Evolutionary conservation across 2,113 vertebrate genomes (phyloP).

Genomic region (Syngnathoides biaculeatus): DNA sequence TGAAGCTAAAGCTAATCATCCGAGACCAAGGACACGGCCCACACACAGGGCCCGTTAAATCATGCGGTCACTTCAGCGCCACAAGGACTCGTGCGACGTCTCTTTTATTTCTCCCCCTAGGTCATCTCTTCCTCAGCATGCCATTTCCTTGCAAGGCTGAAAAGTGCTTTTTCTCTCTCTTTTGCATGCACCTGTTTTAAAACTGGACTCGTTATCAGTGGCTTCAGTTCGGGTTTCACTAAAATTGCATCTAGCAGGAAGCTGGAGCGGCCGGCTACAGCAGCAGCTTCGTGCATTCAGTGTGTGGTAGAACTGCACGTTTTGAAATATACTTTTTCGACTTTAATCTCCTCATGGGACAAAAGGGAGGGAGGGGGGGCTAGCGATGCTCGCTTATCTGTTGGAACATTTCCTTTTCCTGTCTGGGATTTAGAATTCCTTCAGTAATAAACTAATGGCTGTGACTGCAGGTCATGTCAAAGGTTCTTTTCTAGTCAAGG

Average conservation of each 20-base stretch:
- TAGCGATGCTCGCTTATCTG: conserved; percentile 35
- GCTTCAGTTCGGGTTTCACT: conserved; percentile 22
- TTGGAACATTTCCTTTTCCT: conserved; percentile 41
- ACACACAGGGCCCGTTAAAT: conserved; percentile 48
- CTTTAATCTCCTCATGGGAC: not conserved
- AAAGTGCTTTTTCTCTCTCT: conserved; percentile 39
- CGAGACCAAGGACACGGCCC: conserved; percentile 53
- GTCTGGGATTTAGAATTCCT: conserved; percentile 48
- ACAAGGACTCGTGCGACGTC: conserved; percentile 37
- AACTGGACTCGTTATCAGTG: conserved; percentile 21
- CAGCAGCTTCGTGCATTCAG: no score
- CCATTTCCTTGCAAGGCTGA: conserved; percentile 28
- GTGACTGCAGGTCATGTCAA: conserved; percentile 31
- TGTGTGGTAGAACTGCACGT: no score
- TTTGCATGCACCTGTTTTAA: conserved; percentile 23
- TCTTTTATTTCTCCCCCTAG: conserved; percentile 26
- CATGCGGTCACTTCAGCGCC: conserved; percentile 49
- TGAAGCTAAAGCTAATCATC: conserved; percentile 67
- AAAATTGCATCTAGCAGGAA: conserved; percentile 1
- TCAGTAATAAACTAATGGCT: conserved; percentile 14
- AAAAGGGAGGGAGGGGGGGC: not conserved
- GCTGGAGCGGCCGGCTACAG: no score
- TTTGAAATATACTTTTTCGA: no score
- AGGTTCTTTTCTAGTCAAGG: conserved; percentile 45
- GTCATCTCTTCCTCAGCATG: conserved; percentile 27